These are phyloP conservation scores for Drosophila malerkotliana DNA, from an alignment of 1,140 invertebrate species.

Conservation along the genomic window DNA sequence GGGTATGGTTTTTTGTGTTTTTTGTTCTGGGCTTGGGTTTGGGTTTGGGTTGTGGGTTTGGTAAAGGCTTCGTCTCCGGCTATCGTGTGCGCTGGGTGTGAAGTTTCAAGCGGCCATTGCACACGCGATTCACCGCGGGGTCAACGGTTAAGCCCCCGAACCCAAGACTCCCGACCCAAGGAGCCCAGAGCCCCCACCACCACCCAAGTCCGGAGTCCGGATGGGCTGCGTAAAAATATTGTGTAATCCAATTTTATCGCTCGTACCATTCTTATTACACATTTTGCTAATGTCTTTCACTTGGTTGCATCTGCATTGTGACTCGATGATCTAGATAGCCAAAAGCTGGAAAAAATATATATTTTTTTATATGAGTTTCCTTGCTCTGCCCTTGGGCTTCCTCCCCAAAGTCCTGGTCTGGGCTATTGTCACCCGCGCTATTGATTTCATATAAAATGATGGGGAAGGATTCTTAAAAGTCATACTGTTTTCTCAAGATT, in stretches of 20 bases:
- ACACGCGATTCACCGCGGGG: slow-evolving; percentile 57
- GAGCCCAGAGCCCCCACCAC: not conserved
- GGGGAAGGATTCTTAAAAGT: not conserved
- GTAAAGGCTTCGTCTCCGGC: not conserved
- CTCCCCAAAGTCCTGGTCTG: too few relatives aligned
- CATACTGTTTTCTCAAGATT: not conserved
- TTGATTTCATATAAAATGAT: not conserved
- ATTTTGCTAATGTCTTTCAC: slow-evolving; percentile 25
- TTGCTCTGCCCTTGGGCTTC: not conserved
- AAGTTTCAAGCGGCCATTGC: slow-evolving; percentile 50
- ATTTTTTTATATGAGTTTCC: not conserved
- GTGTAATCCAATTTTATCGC: slow-evolving; percentile 60
- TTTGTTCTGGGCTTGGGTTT: too few relatives aligned
- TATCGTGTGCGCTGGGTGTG: slow-evolving; percentile 55
- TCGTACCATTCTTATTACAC: slow-evolving; percentile 15
- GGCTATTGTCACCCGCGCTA: not conserved
- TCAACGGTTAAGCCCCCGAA: slow-evolving; percentile 25
- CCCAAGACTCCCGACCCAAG: not conserved
- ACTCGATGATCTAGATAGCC: not conserved
- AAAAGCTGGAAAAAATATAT: slow-evolving; percentile 4
- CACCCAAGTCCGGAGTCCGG: slow-evolving; percentile 7
- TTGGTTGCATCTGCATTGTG: slow-evolving; percentile 31
- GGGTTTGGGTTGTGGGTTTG: not conserved
- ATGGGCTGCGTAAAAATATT: slow-evolving; percentile 59
- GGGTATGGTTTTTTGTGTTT: not conserved